Base-by-base conservation (phyloP, 2,888 invertebrate species). In the Camponotus fellah region DNA sequence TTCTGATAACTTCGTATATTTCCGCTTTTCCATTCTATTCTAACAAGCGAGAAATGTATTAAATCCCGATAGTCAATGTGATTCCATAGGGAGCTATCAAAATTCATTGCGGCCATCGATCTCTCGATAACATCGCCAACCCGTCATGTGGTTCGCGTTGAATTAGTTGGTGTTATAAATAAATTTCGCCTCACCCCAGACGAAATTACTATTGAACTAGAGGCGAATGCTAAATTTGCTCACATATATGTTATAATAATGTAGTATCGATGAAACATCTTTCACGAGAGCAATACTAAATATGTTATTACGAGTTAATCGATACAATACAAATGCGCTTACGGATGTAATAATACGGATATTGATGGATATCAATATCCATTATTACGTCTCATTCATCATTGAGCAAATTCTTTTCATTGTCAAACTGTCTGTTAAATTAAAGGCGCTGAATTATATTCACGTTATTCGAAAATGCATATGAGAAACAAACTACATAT, bases 21-120 rank as follows among this genome's bases (percentile, higher is more conserved):
- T 34, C 37, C 4, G 8, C 60, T 72, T 26, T 26, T 17, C 49
- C 12, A 3, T 43, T 71, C 58, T 21, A 37, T 46, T 72, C 21
- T 17, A 17, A n/a, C 40, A 64, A 58, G 66, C 58, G 65, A 49
- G 79, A 62, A 68, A 79, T 68, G 53, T 68, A 64, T 79, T 83
- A 79, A 83, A 68, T 72, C 71, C 65, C 26, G 58, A 71, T 53
- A 53, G 83, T 56, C 56, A 37, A 65, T 21, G 77, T 58, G 21
- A 65, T 53, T 74, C 69, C 79, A 65, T 12, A 65, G 79, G 53
- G 69, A 56, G 60, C 49, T 79, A 79, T 68, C 60, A 56, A 77
- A 74, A 84, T 84, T 77, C 79, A 77, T 72, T 74, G 77, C 68
- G 14, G 60, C 46, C 72, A 82, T 82, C 66, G 77, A 82, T 82